Percentiles rank a stretch among this genome's conserved stretches.
These are phyloP conservation scores for Scophthalmus maximus DNA, from an alignment of 2,113 vertebrate species.

Conservation along the genomic window DNA sequence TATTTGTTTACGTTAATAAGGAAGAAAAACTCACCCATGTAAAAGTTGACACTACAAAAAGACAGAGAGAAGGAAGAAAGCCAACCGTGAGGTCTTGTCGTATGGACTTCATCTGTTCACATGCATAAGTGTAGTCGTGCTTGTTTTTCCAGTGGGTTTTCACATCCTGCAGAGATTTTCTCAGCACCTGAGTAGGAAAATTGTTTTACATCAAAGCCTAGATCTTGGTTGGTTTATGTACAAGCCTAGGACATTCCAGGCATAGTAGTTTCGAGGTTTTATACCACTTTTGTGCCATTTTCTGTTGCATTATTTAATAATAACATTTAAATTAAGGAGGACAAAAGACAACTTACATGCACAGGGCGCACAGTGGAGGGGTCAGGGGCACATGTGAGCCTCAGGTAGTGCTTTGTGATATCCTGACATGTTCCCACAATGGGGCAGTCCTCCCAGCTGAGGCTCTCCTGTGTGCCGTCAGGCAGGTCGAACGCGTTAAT, in stretches of 20 bases:
- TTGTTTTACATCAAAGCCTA: neutral
- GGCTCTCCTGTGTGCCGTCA: conserved; percentile 82
- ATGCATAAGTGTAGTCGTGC: conserved; percentile 91
- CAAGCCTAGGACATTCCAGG: neutral
- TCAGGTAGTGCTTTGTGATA: conserved; percentile 90
- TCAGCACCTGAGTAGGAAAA: conserved; percentile 83
- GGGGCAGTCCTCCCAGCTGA: conserved; percentile 93
- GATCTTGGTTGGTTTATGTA: neutral
- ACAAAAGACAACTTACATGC: conserved; percentile 77
- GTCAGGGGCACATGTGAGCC: conserved; percentile 92
- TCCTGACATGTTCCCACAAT: conserved; percentile 92
- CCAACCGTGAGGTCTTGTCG: conserved; percentile 92
- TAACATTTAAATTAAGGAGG: neutral
- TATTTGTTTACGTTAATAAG: too few relatives aligned
- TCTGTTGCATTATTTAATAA: neutral
- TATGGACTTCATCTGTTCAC: conserved; percentile 95
- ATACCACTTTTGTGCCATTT: neutral
- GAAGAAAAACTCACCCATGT: neutral
- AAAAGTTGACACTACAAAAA: neutral
- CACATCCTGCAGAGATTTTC: conserved; percentile 87
- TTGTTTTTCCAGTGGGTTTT: conserved; percentile 91
- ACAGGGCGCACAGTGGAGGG: conserved; percentile 90
- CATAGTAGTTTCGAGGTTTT: neutral
- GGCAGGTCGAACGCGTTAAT: conserved; percentile 83
- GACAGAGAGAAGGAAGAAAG: neutral